These are phyloP conservation scores for Paramormyrops hopkinsi DNA, from an alignment of 2,797 vertebrate species.

Conservation along the genomic window DNA sequence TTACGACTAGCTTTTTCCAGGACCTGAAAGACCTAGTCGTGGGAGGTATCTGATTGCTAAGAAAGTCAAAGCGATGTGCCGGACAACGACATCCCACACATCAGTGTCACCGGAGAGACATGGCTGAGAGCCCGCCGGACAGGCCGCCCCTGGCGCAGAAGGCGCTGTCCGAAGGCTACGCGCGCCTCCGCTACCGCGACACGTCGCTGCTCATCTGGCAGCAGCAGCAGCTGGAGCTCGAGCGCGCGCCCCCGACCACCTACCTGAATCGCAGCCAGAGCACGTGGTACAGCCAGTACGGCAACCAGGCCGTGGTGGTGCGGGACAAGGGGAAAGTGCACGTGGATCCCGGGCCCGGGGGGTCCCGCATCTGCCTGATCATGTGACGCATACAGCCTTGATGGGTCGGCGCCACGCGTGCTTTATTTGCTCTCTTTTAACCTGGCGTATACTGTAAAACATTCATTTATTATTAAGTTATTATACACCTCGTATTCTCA, in stretches of 20 bases:
- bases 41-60: neutral
- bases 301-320: constrained; percentile 62
- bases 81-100: neutral
- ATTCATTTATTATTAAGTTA: neutral
- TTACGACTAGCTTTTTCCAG: neutral
- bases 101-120: neutral
- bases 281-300: constrained; percentile 73
- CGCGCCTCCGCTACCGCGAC: constrained; percentile 70
- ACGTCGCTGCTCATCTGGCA: constrained; percentile 85
- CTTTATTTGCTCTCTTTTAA: neutral
- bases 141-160: constrained; percentile 17
- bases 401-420: neutral
- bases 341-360: constrained; percentile 16
- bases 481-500: neutral
- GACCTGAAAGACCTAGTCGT: neutral
- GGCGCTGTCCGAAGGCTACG: constrained; percentile 17
- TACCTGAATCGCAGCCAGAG: constrained; percentile 84
- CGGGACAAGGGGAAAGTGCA: constrained; percentile 44
- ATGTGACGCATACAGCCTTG: constrained; percentile 45
- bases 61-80: neutral
- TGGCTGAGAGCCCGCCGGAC: neutral
- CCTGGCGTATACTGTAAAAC: neutral
- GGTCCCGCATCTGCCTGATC: constrained; percentile 55
- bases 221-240: constrained; percentile 77
- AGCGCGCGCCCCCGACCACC: constrained; percentile 56